Conservation (phyloP, 2,113 vertebrate genomes). For the Tyto alba region DNA sequence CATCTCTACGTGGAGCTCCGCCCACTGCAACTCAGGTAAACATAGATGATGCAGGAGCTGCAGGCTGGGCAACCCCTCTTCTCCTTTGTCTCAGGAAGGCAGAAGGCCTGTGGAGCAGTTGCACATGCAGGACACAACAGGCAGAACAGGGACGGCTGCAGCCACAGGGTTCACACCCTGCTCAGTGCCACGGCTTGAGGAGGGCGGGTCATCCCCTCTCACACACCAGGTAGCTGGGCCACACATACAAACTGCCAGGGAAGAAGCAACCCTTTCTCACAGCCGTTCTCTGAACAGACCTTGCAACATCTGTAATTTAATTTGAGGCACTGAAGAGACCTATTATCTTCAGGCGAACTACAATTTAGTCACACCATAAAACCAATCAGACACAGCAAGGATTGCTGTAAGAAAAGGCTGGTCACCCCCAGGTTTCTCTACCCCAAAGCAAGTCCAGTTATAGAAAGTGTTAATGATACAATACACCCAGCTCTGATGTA, state of each 20-base stretch:
- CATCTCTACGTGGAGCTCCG: rapidly evolving
- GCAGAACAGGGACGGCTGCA: neutral
- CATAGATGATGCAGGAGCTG: rapidly evolving
- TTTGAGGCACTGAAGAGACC: slow-evolving; percentile 32
- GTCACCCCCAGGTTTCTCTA: neutral
- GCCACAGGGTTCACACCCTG: rapidly evolving
- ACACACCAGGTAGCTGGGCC: neutral
- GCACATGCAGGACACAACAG: neutral
- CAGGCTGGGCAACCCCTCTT: neutral
- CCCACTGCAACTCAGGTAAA: neutral
- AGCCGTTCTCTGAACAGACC: neutral
- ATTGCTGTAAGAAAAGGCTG: neutral
- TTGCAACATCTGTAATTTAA: slow-evolving; percentile 52
- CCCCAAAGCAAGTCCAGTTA: neutral
- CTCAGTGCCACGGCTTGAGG: neutral
- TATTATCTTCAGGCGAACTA: slow-evolving; percentile 5
- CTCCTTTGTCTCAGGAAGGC: neutral
- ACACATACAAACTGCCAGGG: neutral
- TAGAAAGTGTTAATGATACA: neutral
- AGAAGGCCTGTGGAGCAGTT: neutral
- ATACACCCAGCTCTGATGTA: neutral
- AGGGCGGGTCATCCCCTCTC: neutral
- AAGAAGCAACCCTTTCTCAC: neutral
- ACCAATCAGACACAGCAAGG: slow-evolving; percentile 16
- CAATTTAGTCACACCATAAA: slow-evolving; percentile 32